Base-by-base conservation (phyloP, 2,888 invertebrate genomes). In the Caenorhabditis sulstoni region DNA sequence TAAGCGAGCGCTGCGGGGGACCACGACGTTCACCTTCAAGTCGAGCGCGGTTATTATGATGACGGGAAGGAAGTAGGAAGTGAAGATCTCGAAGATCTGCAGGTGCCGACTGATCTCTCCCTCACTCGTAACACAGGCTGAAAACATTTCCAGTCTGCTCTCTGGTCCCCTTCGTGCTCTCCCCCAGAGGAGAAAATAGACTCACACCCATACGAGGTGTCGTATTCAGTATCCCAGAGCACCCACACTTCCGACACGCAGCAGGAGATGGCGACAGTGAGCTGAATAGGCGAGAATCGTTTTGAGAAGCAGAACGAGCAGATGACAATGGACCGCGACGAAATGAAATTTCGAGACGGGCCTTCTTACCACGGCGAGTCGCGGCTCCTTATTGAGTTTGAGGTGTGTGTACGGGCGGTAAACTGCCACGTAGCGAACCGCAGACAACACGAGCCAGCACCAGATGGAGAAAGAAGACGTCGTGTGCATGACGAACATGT, bases 391-490 rank as follows among this genome's bases (percentile, higher is more conserved):
- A 71, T 86, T 82, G 49, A 88, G 76, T 61, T 79, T 76, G 8
- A 88, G 79, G 64, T 88, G 88, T 14, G 88, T 81, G 82, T 88
- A 88, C 29, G 88, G 88, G 18, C 83, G 79, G 68, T 86, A 87
- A 47, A 88, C 81, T 11, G 88, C 88, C n/a, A 88, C 79, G 78
- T 88, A 88, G 49, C 88, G 86, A 14, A 87, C 85, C 0, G 86
- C 85, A 1, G 86, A 87, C 23, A 88, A 80, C 14, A 88, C 83
- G 58, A 88, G 75, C 88, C 88, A 88, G 67, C 88, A 88, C 87
- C 88, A 88, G 59, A 88, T 87, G 37, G 85, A 83, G 74, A 88
- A 88, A 35, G 88, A 87, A 14, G 84, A 84, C 8, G 88, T 85
- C 7, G 88, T 76, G 77, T 88, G 88, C 76, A 88, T 88, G 4